These are phyloP conservation scores for Campylorhamphus procurvoides DNA, from an alignment of 2,113 vertebrate species.

Conservation along the genomic window DNA sequence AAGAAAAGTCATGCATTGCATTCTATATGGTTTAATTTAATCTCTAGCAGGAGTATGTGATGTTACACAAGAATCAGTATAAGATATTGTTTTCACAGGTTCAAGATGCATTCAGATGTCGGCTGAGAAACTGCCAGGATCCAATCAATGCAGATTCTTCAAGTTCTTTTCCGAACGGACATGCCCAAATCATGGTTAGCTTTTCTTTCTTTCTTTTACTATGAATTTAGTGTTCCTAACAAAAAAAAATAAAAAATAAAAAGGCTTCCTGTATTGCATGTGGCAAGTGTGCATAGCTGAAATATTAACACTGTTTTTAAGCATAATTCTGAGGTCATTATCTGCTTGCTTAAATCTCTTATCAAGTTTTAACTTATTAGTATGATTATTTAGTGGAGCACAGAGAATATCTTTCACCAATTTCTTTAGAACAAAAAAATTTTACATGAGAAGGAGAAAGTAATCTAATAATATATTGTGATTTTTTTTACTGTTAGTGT, in stretches of 20 bases:
- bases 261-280: neutral
- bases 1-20: neutral
- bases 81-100: slow-evolving; percentile 78
- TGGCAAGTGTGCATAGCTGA: neutral
- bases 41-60: neutral
- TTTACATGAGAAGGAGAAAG: neutral
- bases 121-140: slow-evolving; percentile 97
- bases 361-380: neutral
- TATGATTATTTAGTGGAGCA: neutral
- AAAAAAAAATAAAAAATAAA: neutral
- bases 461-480: neutral
- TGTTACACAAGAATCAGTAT: slow-evolving; percentile 12
- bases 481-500: neutral
- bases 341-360: neutral
- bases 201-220: slow-evolving; percentile 40
- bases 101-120: slow-evolving; percentile 97
- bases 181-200: slow-evolving; percentile 98
- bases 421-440: neutral
- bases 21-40: neutral
- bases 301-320: neutral
- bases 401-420: neutral
- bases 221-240: neutral
- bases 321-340: neutral
- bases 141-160: slow-evolving; percentile 95
- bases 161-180: slow-evolving; percentile 97